Evolutionary conservation across 2,888 invertebrate genomes (phyloP), one percentile per base, ranked within the genome.

Genomic region (Apodemia mormo): DNA sequence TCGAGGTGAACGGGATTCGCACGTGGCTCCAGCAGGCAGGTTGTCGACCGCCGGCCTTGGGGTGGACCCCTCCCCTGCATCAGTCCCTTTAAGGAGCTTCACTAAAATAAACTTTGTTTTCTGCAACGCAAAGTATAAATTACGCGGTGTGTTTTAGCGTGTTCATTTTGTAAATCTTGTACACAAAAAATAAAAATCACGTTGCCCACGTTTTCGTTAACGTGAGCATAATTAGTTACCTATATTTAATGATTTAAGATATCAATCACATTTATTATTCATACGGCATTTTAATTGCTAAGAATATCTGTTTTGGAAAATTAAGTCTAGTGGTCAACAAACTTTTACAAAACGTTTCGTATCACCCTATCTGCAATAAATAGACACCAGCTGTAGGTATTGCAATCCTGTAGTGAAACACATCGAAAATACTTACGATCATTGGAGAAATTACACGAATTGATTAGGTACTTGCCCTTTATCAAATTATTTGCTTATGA

Each of bases 31-130:
- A 80, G 81, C 78, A 77, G 80, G 78, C 84, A 83, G 90, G 90
- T 90, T 90, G 88, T 85, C 88, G 90, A 90, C 90, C 91, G 81
- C 75, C 85, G 87, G 85, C 90, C 89, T 91, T 90, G 89, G 81
- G 80, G 79, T 85, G 78, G 84, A 84, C 82, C 86, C 85, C 86
- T 83, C 78, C 64, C 68, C 43, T 52, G 49, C 37, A 22, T 54
- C 40, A 54, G 30, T n/a, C 37, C 43, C 61, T 61, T 33, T n/a
- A 52, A 61, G 61, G 61, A 37, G 22, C 37, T 40, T 29, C 65
- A 43, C 54, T 29, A 65, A 69, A 69, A 65, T 69, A 37, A 30
- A 69, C 69, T 56, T 43, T 69, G 54, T 40, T 54, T 65, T 30
- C 29, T 54, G 0, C 10, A 8, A 6, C 61, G 33, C 61, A 61